These are phyloP conservation scores for Sisyra nigra DNA, from an alignment of 2,888 invertebrate genomes.

Conservation along the genomic window DNA sequence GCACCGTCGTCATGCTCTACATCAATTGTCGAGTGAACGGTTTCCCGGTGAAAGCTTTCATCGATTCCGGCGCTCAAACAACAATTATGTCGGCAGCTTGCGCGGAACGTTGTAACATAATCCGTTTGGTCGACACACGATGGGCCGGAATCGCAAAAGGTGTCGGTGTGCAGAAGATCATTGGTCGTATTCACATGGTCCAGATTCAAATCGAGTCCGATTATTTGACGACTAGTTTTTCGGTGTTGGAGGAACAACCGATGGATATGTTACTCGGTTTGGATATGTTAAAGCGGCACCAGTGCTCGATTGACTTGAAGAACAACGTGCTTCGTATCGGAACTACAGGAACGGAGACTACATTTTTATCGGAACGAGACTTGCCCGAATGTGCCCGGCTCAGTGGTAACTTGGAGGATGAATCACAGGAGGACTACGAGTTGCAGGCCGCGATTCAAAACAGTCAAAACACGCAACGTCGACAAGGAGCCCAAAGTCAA, in stretches of 20 bases:
- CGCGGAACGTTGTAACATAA: conserved; percentile 86
- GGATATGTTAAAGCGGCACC: conserved; percentile 94
- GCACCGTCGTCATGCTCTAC: conserved; percentile 93
- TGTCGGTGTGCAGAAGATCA: conserved; percentile 89
- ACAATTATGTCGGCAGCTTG: conserved; percentile 96
- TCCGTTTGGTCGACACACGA: conserved; percentile 75
- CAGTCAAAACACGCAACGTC: conserved; percentile 43
- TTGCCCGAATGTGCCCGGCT: conserved; percentile 69
- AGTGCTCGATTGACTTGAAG: conserved; percentile 87
- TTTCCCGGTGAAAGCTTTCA: conserved; percentile 92
- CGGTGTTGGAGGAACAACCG: conserved; percentile 89
- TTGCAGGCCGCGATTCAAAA: conserved; percentile 56
- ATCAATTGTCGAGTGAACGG: conserved; percentile 96
- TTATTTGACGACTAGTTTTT: conserved; percentile 90
- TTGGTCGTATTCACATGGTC: conserved; percentile 93
- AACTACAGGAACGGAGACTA: conserved; percentile 83
- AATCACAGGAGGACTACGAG: conserved; percentile 47
- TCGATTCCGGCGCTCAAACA: conserved; percentile 94
- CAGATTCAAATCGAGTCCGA: conserved; percentile 92
- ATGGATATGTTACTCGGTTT: conserved; percentile 97
- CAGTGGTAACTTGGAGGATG: conserved; percentile 49
- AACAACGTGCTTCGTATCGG: conserved; percentile 79
- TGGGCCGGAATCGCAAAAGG: conserved; percentile 97
- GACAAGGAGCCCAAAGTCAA: no score
- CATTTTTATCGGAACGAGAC: conserved; percentile 64